These are phyloP conservation scores for Rhynchophorus ferrugineus DNA, from an alignment of 1,140 invertebrate genomes.

Conservation along the genomic window DNA sequence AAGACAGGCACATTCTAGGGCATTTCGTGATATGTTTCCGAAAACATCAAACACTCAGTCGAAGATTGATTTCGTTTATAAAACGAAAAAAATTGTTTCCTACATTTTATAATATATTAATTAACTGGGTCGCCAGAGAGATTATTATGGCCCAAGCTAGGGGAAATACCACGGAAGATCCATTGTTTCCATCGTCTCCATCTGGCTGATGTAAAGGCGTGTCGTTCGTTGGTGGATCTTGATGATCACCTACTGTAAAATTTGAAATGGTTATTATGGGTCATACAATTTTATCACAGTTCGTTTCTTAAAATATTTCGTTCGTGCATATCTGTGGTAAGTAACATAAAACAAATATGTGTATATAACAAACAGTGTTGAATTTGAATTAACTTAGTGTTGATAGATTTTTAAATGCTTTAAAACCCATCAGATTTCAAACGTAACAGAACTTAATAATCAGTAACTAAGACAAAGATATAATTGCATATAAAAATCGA, in stretches of 20 bases:
- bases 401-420: too few relatives aligned
- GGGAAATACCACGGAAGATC: not conserved
- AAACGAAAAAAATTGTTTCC: constrained; percentile 26
- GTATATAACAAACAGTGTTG: too few relatives aligned
- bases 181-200: constrained; percentile 6
- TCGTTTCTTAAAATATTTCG: too few relatives aligned
- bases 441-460: too few relatives aligned
- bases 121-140: constrained; percentile 8
- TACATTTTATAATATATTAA: constrained; percentile 18
- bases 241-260: constrained; percentile 19
- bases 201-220: constrained; percentile 6
- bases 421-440: too few relatives aligned
- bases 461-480: too few relatives aligned
- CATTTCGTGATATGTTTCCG: not conserved
- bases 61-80: constrained; percentile 27
- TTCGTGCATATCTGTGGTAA: too few relatives aligned
- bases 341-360: too few relatives aligned
- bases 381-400: too few relatives aligned
- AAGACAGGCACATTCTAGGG: constrained; percentile 4
- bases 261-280: not conserved
- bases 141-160: constrained; percentile 12
- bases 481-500: too few relatives aligned
- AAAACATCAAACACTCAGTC: constrained; percentile 21
- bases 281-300: not conserved
- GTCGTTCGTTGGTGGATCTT: constrained; percentile 13